Evolutionary conservation across 2,113 vertebrate species (phyloP).

Genomic region (Pseudopodoces humilis): DNA sequence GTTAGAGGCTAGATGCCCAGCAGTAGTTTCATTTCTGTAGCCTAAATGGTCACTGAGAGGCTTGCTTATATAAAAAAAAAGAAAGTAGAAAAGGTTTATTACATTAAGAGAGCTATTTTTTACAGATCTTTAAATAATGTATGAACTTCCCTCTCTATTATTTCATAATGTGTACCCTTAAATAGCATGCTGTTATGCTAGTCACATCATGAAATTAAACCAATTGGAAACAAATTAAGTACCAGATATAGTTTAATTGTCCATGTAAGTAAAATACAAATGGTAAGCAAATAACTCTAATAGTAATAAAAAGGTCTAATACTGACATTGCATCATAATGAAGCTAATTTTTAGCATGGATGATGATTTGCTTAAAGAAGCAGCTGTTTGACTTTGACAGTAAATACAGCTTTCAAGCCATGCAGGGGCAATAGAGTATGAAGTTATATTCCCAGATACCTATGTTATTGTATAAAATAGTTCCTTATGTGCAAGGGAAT

Average conservation of each 20-base stretch:
- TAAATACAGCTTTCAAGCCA: not conserved
- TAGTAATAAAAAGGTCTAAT: not conserved
- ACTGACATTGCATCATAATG: not conserved
- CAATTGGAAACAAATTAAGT: not conserved
- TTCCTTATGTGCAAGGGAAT: not conserved
- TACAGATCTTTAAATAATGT: not conserved
- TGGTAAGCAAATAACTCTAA: not conserved
- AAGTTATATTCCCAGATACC: not conserved
- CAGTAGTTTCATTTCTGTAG: not conserved
- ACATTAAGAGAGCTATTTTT: not conserved
- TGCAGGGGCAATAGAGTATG: not conserved
- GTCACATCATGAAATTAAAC: not conserved
- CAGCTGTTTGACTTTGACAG: not conserved
- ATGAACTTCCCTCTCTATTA: not conserved
- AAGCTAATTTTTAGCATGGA: not conserved
- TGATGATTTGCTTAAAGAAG: not conserved
- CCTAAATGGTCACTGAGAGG: not conserved
- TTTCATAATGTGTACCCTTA: not conserved
- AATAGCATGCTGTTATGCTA: not conserved
- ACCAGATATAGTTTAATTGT: not conserved
- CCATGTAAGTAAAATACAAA: not conserved
- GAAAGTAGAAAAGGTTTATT: not conserved
- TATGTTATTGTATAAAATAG: not conserved
- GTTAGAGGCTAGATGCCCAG: not conserved
- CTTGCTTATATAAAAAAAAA: not conserved